Base-by-base conservation (phyloP, 1,140 invertebrate genomes). In the Phymastichus coffea region DNA sequence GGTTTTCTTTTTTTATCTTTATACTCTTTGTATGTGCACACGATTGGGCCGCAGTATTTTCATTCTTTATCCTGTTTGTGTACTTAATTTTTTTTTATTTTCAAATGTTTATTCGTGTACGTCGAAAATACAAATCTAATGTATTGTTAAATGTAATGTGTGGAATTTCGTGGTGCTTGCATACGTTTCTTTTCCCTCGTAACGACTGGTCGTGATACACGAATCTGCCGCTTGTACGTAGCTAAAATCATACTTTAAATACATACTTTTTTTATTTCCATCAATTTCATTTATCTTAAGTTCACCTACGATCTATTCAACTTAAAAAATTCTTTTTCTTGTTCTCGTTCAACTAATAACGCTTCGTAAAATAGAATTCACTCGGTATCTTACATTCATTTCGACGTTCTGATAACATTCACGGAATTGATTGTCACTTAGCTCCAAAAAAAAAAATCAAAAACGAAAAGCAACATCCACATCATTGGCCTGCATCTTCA, bases 381-480 rank as follows among this genome's bases (percentile, higher is more conserved):
- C 47, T 49, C 40, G 57, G 54, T 53, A 53, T 40, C 56, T 61
- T 61, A 61, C 52, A 57, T 48, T 55, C 41, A 57, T 57, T 61
- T 57, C 48, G 63, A 67, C 57, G 61, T 54, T 63, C 60, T 49
- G 57, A 58, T 64, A 48, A 64, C 61, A 64, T 64, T 44, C 61
- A 65, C 61, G 60, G 67, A 68, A 67, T 70, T 68, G 66, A 68
- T 70, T 68, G 67, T 70, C 68, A 64, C 58, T 48, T 63, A 53
- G 57, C 57, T 60, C 49, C 38, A 26, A 53, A 60, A 53, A 6
- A 25, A 35, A 59, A 47, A 22, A 38, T 33, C 23, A n/a, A n/a
- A n/a, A n/a, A n/a, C n/a, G n/a, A n/a, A n/a, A n/a, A n/a, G n/a
- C n/a, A n/a, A n/a, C n/a, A n/a, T n/a, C n/a, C n/a, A n/a, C n/a